phyloP scores from a whole-genome alignment of 2,888 invertebrate species.

The Amblyteles armatorius region DNA sequence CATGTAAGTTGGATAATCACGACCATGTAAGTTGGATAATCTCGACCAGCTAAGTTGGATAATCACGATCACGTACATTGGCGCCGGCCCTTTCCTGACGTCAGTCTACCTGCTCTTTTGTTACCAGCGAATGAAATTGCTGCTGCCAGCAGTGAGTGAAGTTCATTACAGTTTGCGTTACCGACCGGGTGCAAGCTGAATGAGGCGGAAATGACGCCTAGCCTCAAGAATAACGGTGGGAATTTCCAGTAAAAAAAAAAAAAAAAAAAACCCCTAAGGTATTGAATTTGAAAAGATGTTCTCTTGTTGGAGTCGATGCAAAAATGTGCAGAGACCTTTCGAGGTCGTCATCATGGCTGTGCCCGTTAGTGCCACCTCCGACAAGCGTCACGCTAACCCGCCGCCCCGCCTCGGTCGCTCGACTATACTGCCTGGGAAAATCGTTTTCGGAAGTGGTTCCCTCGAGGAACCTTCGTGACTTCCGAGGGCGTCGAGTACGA shows the following conservation, averaged over 20 bases:
- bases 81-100: too few relatives aligned
- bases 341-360: slow-evolving; percentile 28
- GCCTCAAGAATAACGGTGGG: neutral
- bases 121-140: too few relatives aligned
- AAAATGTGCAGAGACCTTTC: slow-evolving; percentile 59
- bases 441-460: slow-evolving; percentile 68
- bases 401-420: slow-evolving; percentile 13
- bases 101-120: too few relatives aligned
- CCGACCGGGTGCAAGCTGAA: too few relatives aligned
- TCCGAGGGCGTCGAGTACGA: slow-evolving; percentile 58
- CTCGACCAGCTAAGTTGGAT: too few relatives aligned
- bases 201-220: too few relatives aligned
- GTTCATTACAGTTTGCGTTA: too few relatives aligned
- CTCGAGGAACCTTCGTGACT: slow-evolving; percentile 67
- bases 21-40: too few relatives aligned
- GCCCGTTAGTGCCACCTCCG: slow-evolving; percentile 15
- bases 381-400: slow-evolving; percentile 31
- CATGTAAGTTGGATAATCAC: too few relatives aligned
- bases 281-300: slow-evolving; percentile 36
- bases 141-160: too few relatives aligned
- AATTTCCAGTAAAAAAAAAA: neutral
- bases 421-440: slow-evolving; percentile 50
- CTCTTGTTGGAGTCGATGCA: neutral
- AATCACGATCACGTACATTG: too few relatives aligned
- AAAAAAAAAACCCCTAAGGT: neutral